Base-by-base conservation (phyloP, 2,113 vertebrate species). In the Oncorhynchus kisutch region DNA sequence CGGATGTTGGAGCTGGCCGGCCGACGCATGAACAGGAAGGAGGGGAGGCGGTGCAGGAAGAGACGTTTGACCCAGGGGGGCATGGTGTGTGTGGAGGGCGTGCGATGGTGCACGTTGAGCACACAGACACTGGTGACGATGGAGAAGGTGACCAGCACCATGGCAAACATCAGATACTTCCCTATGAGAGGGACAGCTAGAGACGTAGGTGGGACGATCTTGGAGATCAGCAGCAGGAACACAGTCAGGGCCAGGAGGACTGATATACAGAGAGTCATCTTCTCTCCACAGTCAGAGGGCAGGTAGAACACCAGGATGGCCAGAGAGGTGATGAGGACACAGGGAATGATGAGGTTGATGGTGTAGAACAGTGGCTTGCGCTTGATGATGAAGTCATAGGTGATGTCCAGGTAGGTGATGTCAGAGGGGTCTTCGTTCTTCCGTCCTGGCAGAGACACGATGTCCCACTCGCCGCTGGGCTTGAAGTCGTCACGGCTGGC, bases 301-400 rank as follows among this genome's bases (percentile, higher is more conserved):
- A 95, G 91, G 82, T 95, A 95, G 83, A 95, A 95, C 4, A 95
- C 94, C 82, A 95, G 88, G 74, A 95, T 95, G 73, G 94, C 94
- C 82, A 95, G 78, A 0, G 94, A 95, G 0, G 93, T 94, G 80
- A 95, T 95, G 54, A 95, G 91, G 65, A 95, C 89, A 73, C 94
- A 95, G 16, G 94, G 94, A 51, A 94, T 92, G 74, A 94, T 95
- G 59, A 95, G 87, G 84, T 94, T 94, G 82, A 95, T 94, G 72
- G 94, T 95, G 84, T 95, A 95, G 81, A 95, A 95, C 72, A 95
- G 85, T 16, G 94, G 94, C 79, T 95, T 94, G 29, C 94, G 88
- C 79, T 89, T 94, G 76, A 94, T 95, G 39, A 95, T 93, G 68
- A 95, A 94, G 86, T 95, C 94, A 71, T 94, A 94, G 20, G 94